phyloP scores from a whole-genome alignment of 1,140 invertebrate genomes.

The Drosophila arawakana region DNA sequence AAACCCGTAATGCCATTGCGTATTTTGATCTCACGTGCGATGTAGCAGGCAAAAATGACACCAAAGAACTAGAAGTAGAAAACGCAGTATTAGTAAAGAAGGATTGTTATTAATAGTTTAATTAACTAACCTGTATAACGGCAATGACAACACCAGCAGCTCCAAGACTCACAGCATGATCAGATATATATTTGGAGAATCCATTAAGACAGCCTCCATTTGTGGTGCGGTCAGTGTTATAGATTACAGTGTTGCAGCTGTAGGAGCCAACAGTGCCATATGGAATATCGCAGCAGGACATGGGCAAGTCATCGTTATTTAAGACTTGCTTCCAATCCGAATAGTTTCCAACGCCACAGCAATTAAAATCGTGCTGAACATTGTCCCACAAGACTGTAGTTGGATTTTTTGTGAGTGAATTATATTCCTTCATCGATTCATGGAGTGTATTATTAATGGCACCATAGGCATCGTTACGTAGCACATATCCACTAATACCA shows the following conservation, averaged over 20 bases:
- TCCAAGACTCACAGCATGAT: constrained; percentile 90
- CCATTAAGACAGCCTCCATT: constrained; percentile 86
- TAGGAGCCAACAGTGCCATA: constrained; percentile 84
- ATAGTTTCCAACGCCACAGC: constrained; percentile 88
- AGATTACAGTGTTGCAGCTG: constrained; percentile 79
- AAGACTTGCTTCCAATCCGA: constrained; percentile 86
- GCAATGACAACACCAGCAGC: constrained; percentile 91
- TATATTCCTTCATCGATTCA: constrained; percentile 86
- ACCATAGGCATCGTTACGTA: constrained; percentile 86
- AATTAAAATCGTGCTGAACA: constrained; percentile 88
- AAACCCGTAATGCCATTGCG: constrained; percentile 79
- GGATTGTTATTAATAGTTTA: neutral
- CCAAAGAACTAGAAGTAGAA: constrained; percentile 81
- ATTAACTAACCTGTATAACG: constrained; percentile 88
- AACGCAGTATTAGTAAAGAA: neutral
- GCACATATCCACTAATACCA: constrained; percentile 92
- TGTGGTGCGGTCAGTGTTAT: constrained; percentile 43
- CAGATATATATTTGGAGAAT: constrained; percentile 87
- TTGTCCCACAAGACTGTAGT: constrained; percentile 87
- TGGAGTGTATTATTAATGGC: constrained; percentile 85
- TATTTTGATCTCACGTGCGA: constrained; percentile 83
- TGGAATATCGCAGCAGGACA: constrained; percentile 87
- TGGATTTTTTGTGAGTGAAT: constrained; percentile 72
- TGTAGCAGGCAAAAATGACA: constrained; percentile 84
- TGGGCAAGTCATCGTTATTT: constrained; percentile 84